Base-by-base conservation (phyloP, 2,797 vertebrate species). In the Notolabrus celidotus region DNA sequence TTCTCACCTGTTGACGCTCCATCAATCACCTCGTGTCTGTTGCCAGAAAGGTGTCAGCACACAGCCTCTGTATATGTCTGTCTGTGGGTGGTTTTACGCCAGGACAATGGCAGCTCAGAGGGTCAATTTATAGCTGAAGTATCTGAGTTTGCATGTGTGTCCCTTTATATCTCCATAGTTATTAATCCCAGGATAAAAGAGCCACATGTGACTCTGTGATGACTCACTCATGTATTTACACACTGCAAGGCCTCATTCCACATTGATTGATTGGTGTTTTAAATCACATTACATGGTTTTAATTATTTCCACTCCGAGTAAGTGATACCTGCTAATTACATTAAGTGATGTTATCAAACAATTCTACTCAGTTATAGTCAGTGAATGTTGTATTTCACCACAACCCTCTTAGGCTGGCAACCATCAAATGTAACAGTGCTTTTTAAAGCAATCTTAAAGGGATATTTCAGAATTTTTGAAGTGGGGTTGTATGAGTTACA, bases 1-100 rank as follows among this genome's bases (percentile, higher is more conserved):
- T 93, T 89, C 89, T 82, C 93, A 93, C 83, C 89, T 94, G 92
- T 86, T 92, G 80, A 52, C 75, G 70, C 85, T 53, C 29, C 75
- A 77, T 92, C 82, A 74, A 52, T 91, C 84, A 67, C 9, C 38
- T 36, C 0, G 1, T 10, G 6, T 36, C 15, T 7, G 20, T 23
- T 72, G 85, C 86, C 90, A 88, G 67, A 56, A 65, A n/a, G 68
- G 14, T 84, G 87, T 92, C 89, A 88, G 75, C 74, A 2, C 33
- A 50, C 67, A 19, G 38, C 55, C 43, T 12, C 66, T n/a, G 57
- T 33, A 50, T 14, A 11, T 16, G 56, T 82, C 58, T 65, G 42
- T 70, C 54, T 60, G 22, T 62, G 36, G 1, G 22, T 42, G 69
- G 31, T 47, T 78, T 73, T 11, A 62, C 67, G 54, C 66, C 76